Percentiles rank a stretch among this genome's conserved stretches.
These are phyloP conservation scores for Sebastes taczanowskii DNA, from an alignment of 2,797 vertebrate species.

Conservation along the genomic window DNA sequence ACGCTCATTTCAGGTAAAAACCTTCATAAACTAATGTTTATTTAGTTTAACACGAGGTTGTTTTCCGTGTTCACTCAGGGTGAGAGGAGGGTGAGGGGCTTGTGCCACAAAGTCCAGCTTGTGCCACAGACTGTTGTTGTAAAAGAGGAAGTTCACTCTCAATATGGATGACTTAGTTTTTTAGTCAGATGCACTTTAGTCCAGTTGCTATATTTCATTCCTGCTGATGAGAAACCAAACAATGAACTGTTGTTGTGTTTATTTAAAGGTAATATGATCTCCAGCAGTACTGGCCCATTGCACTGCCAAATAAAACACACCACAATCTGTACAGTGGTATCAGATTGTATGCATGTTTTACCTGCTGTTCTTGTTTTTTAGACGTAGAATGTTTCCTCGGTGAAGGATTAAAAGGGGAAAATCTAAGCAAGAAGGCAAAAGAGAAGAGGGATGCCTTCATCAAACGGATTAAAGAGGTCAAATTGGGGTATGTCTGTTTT, in stretches of 20 bases:
- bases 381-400: slow-evolving; percentile 90
- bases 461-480: slow-evolving; percentile 92
- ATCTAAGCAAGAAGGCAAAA: slow-evolving; percentile 92
- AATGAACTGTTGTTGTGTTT: neutral
- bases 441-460: slow-evolving; percentile 90
- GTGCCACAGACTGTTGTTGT: neutral
- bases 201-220: neutral
- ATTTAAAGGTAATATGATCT: neutral
- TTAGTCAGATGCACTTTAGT: neutral
- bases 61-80: neutral
- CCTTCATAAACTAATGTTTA: rapidly evolving
- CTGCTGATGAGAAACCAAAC: neutral
- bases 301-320: neutral
- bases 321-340: neutral
- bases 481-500: slow-evolving; percentile 80
- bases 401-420: slow-evolving; percentile 90
- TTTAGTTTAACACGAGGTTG: neutral
- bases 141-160: slow-evolving; percentile 57
- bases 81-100: neutral
- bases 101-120: neutral
- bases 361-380: slow-evolving; percentile 40
- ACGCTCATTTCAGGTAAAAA: slow-evolving; percentile 81
- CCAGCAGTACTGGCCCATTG: neutral
- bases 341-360: neutral
- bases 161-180: neutral